phyloP scores from a whole-genome alignment of 2,888 invertebrate species.

The Drosophila anomelani region DNA sequence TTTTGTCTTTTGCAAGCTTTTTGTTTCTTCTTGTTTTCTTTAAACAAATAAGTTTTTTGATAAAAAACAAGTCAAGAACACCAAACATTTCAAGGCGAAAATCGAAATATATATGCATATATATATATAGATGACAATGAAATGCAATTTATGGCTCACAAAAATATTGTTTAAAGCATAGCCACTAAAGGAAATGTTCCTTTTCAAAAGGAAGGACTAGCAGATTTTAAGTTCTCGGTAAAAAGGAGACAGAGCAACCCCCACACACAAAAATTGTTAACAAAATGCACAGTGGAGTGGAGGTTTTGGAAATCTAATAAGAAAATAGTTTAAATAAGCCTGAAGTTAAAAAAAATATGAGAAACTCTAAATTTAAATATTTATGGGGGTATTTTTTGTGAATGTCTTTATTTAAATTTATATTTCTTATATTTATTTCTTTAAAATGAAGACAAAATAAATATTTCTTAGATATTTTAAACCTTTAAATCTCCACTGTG shows the following conservation, averaged over 20 bases:
- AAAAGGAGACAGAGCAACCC: constrained; percentile 12
- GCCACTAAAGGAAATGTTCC: constrained; percentile 18
- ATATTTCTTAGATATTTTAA: background rate
- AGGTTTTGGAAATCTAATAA: background rate
- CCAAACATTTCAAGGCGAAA: constrained; percentile 23
- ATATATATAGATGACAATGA: constrained; percentile 62
- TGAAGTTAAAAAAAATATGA: too few relatives aligned
- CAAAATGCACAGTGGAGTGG: constrained; percentile 4
- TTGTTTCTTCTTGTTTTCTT: constrained; percentile 46
- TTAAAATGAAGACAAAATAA: background rate
- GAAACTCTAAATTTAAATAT: too few relatives aligned
- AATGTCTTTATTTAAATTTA: background rate
- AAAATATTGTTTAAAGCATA: constrained; percentile 24
- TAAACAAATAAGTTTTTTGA: constrained; percentile 52
- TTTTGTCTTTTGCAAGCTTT: constrained; percentile 27
- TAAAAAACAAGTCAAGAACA: constrained; percentile 19
- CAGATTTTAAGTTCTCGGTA: constrained; percentile 30
- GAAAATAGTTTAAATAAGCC: background rate
- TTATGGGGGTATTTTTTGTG: too few relatives aligned
- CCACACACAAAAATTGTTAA: constrained; percentile 12
- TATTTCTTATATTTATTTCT: accelerated
- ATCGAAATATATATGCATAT: constrained; percentile 28
- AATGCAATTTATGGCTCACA: constrained; percentile 36
- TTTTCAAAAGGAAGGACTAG: background rate
- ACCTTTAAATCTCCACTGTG: constrained; percentile 26